Evolutionary conservation across 1,140 invertebrate genomes (phyloP), one percentile per base, ranked within the genome.

Genomic region (Heliconius melpomene): DNA sequence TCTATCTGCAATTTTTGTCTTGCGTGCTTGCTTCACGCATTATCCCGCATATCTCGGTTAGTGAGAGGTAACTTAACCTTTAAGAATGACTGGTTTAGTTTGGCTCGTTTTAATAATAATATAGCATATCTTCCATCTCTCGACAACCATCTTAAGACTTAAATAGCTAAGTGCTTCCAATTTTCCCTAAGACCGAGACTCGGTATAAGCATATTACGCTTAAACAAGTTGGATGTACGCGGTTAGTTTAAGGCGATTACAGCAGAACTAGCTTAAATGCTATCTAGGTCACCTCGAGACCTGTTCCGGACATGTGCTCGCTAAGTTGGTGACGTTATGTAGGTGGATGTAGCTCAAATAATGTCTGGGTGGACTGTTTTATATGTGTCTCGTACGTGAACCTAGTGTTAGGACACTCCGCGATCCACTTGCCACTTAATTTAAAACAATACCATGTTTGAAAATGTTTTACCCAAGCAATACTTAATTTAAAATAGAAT

Each of bases 231-330:
- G 60, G 23, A 66, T 66, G 20, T 66, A 16, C 60, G 60, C 60
- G 60, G 60, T 66, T 66, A 66, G 60, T 66, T 66, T 29, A 66
- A 66, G 60, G 23, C 60, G 60, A 66, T 66, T 66, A 66, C 60
- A 29, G 23, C 23, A 66, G 60, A 66, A 66, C 60, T 66, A 29
- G 60, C 60, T 66, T 66, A 26, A 66, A 66, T 66, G 60, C 23
- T 66, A 66, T 66, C 23, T 66, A 66, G 60, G 60, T 66, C 60
- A 66, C 23, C 60, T 66, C 60, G 23, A 66, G 60, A 26, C 60
- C 60, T 66, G 60, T 1, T 29, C 23, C 26, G 9, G 60, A 66
- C 60, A 16, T 66, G 60, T 66, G 60, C 13, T 66, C 60, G 8
- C 23, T 66, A 60, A 60, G 8, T 60, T 66, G 23, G 60, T 66